Evolutionary conservation across 2,797 vertebrate species (phyloP).

Genomic region (Knipowitschia caucasica): DNA sequence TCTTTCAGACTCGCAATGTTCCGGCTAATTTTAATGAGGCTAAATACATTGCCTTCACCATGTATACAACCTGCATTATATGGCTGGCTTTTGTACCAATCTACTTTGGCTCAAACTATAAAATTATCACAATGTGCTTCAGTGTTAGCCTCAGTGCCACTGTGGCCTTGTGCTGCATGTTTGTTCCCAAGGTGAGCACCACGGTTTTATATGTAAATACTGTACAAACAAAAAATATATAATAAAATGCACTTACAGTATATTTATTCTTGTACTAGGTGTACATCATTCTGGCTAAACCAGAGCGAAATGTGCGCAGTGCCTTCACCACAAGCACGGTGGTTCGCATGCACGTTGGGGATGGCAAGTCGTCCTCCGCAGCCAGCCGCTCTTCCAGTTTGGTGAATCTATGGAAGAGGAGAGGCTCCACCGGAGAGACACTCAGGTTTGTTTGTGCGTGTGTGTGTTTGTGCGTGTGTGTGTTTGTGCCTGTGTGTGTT

Average conservation of each 20-base stretch:
- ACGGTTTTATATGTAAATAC: neutral
- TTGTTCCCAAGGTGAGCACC: constrained; percentile 84
- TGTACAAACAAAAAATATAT: neutral
- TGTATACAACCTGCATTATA: constrained; percentile 99
- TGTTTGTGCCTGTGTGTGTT: neutral
- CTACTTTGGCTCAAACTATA: constrained; percentile 99
- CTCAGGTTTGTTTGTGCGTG: constrained; percentile 78
- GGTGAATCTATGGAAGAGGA: constrained; percentile 94
- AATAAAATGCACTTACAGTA: neutral
- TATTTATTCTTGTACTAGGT: constrained; percentile 73
- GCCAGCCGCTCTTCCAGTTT: constrained; percentile 95
- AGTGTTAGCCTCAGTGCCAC: constrained; percentile 96
- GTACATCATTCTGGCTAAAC: constrained; percentile 98
- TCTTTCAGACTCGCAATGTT: constrained; percentile 86
- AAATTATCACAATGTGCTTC: constrained; percentile 99
- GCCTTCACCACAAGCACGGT: constrained; percentile 97
- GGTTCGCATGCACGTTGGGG: constrained; percentile 97
- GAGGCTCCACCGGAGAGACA: constrained; percentile 92
- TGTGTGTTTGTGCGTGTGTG: constrained; percentile 24
- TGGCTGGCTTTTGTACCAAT: constrained; percentile 98
- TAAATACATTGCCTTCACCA: constrained; percentile 97
- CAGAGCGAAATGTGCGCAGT: constrained; percentile 94
- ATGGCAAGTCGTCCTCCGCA: constrained; percentile 91
- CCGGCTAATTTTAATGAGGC: constrained; percentile 98
- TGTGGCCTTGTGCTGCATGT: constrained; percentile 96